These are phyloP conservation scores for Calcarius lapponicus DNA, from an alignment of 2,797 vertebrate species.

Conservation along the genomic window DNA sequence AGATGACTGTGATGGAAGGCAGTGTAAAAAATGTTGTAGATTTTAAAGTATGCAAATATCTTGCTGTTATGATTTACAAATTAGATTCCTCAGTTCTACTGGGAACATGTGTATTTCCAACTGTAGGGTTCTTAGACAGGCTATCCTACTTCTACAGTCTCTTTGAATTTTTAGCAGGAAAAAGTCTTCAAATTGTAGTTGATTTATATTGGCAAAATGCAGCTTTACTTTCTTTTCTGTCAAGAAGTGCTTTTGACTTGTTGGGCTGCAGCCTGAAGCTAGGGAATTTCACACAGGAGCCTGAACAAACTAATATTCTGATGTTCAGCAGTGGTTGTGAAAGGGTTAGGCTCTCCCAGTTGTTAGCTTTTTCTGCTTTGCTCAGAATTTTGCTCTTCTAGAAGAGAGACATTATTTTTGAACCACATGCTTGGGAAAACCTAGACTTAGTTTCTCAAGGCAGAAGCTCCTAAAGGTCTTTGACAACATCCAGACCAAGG, in stretches of 20 bases:
- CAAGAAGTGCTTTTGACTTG: neutral
- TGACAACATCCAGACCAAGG: neutral
- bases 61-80: neutral
- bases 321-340: neutral
- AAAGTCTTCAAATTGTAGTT: neutral
- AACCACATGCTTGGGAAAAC: neutral
- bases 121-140: neutral
- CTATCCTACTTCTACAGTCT: neutral
- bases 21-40: neutral
- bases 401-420: neutral
- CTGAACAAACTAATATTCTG: neutral
- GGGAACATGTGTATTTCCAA: neutral
- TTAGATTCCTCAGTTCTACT: neutral
- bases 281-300: neutral
- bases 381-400: neutral
- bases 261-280: neutral
- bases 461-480: neutral
- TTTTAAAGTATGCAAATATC: neutral
- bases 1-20: neutral
- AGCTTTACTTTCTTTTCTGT: neutral
- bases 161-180: neutral
- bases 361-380: neutral
- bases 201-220: slow-evolving; percentile 11
- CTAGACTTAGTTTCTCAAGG: neutral
- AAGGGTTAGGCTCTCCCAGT: neutral